Evolutionary conservation across 1,140 invertebrate species (phyloP), one percentile per base, ranked within the genome.

Genomic region (Aphelenchoides besseyi): DNA sequence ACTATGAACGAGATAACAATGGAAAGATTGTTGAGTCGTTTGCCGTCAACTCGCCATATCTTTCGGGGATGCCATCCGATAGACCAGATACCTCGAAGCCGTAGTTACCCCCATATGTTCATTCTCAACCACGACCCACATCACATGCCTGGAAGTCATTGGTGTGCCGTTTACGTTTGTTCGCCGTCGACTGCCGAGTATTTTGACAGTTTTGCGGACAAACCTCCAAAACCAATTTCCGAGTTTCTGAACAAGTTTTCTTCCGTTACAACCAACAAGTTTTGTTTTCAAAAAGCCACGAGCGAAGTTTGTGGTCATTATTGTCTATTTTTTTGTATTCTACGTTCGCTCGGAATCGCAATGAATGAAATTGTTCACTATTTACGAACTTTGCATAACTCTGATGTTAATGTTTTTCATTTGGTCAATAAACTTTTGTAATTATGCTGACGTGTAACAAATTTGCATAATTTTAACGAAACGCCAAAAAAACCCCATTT

Each of bases 401-500:
- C 23, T 48, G 41, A 48, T 48, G 12, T 12, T 23, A 16, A 48
- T 48, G 41, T 48, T 12, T 48, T 23, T 48, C 12, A 23, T 48
- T 48, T 48, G 23, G 23, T 48, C 41, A 48, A 48, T 48, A 48
- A 48, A 48, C 41, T 48, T 48, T 48, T 48, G 41, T 48, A 48
- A 48, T n/a, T n/a, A n/a, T n/a, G n/a, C n/a, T n/a, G n/a, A n/a
- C n/a, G n/a, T n/a, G n/a, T n/a, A n/a, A n/a, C n/a, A n/a, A n/a
- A n/a, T n/a, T n/a, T n/a, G n/a, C n/a, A n/a, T n/a, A n/a, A n/a
- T n/a, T n/a, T n/a, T n/a, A n/a, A n/a, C n/a, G n/a, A n/a, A n/a
- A n/a, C n/a, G n/a, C n/a, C n/a, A n/a, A n/a, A n/a, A n/a, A n/a
- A n/a, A n/a, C n/a, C n/a, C n/a, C n/a, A n/a, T n/a, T n/a, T n/a